A percentile compares a stretch with the other conserved stretches of the same genome.
Conservation (phyloP, 1,140 invertebrate genomes). For the Caenorhabditis tropicalis region DNA sequence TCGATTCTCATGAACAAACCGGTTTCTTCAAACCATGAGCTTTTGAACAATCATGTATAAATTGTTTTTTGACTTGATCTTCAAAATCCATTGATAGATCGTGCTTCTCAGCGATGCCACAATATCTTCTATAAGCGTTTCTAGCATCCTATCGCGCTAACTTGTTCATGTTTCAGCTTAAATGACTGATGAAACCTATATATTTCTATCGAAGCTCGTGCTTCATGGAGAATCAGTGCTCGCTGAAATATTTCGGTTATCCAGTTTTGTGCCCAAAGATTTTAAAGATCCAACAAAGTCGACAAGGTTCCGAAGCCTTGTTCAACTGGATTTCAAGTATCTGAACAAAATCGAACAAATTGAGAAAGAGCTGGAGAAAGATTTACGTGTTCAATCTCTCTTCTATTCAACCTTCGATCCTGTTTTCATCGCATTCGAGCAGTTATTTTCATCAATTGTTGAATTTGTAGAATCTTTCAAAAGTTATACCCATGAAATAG, state of each 20-base stretch:
- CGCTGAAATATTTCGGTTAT: slow-evolving; percentile 25
- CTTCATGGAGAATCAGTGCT: slow-evolving; percentile 24
- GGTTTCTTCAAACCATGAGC: no score
- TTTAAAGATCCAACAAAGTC: slow-evolving; percentile 21
- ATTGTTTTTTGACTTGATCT: no score
- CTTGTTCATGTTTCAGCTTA: no score
- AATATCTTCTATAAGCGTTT: no score
- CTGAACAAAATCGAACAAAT: slow-evolving; percentile 24
- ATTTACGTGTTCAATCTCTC: neutral
- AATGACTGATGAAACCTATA: neutral
- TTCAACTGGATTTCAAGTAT: slow-evolving; percentile 13
- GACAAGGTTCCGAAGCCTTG: neutral
- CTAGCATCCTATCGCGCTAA: no score
- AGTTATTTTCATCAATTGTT: neutral
- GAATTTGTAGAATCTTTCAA: neutral
- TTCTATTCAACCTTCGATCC: slow-evolving; percentile 18
- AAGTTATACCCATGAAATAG: neutral
- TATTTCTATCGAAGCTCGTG: neutral
- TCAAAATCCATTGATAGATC: no score
- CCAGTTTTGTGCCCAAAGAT: slow-evolving; percentile 1
- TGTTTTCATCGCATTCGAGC: slow-evolving; percentile 8
- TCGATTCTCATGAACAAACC: no score
- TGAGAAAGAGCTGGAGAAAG: slow-evolving; percentile 4
- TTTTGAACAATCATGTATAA: no score
- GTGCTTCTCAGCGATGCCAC: no score